Evolutionary conservation across 2,113 vertebrate genomes (phyloP).

Genomic region (Lepus timidus): DNA sequence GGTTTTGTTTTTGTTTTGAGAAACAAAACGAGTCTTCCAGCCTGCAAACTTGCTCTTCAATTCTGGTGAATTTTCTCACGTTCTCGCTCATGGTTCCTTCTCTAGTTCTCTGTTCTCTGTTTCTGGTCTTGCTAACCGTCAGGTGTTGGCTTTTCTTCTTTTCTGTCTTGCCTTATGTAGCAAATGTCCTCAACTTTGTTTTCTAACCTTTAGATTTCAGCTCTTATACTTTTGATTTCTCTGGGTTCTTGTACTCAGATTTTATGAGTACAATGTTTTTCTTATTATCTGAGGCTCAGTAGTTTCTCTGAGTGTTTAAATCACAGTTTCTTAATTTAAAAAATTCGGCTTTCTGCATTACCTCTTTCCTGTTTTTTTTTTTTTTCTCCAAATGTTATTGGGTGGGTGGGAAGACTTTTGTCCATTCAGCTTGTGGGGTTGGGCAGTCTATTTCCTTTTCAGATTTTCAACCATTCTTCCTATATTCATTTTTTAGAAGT

Average conservation of each 20-base stretch:
- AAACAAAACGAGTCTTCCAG: not conserved
- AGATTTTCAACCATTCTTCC: constrained; percentile 35
- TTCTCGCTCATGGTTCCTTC: not conserved
- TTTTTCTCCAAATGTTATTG: not conserved
- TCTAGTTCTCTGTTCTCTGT: not conserved
- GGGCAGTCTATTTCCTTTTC: not conserved
- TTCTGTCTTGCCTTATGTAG: not conserved
- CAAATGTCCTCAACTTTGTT: not conserved
- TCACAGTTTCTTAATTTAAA: not conserved
- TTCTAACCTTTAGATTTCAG: not conserved
- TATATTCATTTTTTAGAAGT: not conserved
- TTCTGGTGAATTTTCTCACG: not conserved
- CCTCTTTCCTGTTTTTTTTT: not conserved
- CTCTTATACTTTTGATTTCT: not conserved
- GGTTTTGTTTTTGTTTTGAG: not conserved
- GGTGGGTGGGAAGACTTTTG: not conserved
- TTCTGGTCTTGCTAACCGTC: not conserved
- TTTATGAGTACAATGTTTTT: not conserved
- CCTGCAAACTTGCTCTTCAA: not conserved
- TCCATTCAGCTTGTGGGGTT: not conserved
- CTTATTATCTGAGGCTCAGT: not conserved
- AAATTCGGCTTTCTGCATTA: not conserved
- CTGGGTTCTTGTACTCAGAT: not conserved
- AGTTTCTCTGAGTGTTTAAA: not conserved
- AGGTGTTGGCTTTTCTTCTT: not conserved